Evolutionary conservation across 2,888 invertebrate species (phyloP).

Genomic region (Macaria liturata): DNA sequence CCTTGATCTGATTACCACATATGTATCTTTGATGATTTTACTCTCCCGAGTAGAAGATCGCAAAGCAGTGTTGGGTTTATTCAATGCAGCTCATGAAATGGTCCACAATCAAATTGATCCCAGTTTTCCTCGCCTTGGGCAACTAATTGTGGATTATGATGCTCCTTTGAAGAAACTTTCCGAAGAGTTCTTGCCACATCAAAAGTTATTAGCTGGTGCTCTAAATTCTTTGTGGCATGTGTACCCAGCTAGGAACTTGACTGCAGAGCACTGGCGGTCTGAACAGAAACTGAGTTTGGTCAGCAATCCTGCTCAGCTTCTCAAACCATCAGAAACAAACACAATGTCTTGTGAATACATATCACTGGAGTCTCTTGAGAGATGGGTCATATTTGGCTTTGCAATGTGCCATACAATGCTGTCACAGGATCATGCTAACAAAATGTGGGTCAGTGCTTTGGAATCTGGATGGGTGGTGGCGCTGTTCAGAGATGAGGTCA

Average conservation of each 20-base stretch:
- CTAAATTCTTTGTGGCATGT: conserved; percentile 94
- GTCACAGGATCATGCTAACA: conserved; percentile 92
- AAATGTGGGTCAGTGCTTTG: conserved; percentile 95
- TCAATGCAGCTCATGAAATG: conserved; percentile 99
- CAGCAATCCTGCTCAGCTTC: conserved; percentile 95
- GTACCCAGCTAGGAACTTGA: conserved; percentile 94
- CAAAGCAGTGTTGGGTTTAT: conserved; percentile 97
- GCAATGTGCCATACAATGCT: conserved; percentile 95
- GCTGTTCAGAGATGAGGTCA: conserved; percentile 97
- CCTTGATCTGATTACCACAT: conserved; percentile 96
- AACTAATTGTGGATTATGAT: conserved; percentile 99
- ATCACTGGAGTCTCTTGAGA: conserved; percentile 96
- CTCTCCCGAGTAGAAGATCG: conserved; percentile 99
- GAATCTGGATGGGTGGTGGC: conserved; percentile 97
- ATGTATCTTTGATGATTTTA: conserved; percentile 97
- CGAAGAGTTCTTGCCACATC: conserved; percentile 98
- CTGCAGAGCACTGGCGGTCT: conserved; percentile 97
- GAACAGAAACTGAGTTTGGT: conserved; percentile 96
- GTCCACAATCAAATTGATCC: conserved; percentile 94
- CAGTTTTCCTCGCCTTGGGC: conserved; percentile 97
- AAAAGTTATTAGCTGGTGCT: conserved; percentile 92
- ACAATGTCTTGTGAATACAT: conserved; percentile 99
- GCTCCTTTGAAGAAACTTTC: conserved; percentile 96
- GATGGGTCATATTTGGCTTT: conserved; percentile 98
- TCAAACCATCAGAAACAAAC: conserved; percentile 97